Percentiles rank a stretch among this genome's conserved stretches.
Conservation (phyloP, 1,140 invertebrate species). For the Triops cancriformis region DNA sequence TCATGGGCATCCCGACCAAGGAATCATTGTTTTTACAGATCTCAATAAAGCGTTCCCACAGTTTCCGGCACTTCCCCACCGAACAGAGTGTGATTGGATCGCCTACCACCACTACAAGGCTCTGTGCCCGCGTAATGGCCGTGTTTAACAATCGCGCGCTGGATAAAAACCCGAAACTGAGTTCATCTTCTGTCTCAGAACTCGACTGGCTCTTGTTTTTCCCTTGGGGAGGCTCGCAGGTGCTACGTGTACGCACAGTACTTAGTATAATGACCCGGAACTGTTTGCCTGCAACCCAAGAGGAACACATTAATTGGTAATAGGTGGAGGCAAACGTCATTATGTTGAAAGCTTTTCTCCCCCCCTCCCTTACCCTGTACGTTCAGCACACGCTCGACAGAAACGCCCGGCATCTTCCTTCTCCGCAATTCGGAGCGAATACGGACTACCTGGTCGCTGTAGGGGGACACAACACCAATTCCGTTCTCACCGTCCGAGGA, state of each 20-base stretch:
- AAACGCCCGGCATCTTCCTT: constrained; percentile 60
- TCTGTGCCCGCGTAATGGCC: constrained; percentile 75
- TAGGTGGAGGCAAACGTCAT: neutral
- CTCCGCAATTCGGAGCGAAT: constrained; percentile 72
- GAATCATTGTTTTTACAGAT: constrained; percentile 64
- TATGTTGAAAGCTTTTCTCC: neutral
- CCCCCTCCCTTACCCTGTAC: constrained; percentile 56
- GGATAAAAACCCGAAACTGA: constrained; percentile 76
- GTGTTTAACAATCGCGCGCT: constrained; percentile 78
- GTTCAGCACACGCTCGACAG: constrained; percentile 76
- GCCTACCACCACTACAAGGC: constrained; percentile 76
- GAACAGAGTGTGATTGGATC: constrained; percentile 78
- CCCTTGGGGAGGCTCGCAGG: constrained; percentile 43
- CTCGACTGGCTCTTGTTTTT: neutral
- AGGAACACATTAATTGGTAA: neutral
- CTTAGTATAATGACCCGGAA: constrained; percentile 77
- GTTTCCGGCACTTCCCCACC: constrained; percentile 68
- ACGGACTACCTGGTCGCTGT: constrained; percentile 71
- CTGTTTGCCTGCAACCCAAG: constrained; percentile 55
- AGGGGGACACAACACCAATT: constrained; percentile 76
- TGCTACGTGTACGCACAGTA: constrained; percentile 67
- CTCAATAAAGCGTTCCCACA: constrained; percentile 73
- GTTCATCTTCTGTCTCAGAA: constrained; percentile 36
- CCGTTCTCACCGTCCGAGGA: constrained; percentile 56
- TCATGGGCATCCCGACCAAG: constrained; percentile 63